phyloP scores from a whole-genome alignment of 2,797 vertebrate genomes.

The Argentina silus region DNA sequence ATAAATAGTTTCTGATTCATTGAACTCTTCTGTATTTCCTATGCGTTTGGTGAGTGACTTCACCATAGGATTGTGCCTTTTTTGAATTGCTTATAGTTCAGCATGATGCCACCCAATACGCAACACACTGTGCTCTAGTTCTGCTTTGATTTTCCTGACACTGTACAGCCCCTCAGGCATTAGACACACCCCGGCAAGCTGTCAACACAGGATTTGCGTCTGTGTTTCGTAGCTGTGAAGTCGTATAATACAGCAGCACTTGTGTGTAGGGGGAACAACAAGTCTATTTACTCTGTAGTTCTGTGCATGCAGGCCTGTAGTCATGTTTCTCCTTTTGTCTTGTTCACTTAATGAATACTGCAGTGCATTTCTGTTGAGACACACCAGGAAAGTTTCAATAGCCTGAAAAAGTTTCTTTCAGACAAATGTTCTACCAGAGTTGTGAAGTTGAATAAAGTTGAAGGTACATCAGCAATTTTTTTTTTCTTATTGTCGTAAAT shows the following conservation, averaged over 20 bases:
- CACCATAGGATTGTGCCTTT: slow-evolving; percentile 76
- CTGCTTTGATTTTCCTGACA: slow-evolving; percentile 31
- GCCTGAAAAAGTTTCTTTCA: slow-evolving; percentile 68
- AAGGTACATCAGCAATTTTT: slow-evolving; percentile 72
- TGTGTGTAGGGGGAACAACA: slow-evolving; percentile 36
- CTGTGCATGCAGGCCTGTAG: slow-evolving; percentile 79
- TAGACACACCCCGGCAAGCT: slow-evolving; percentile 39
- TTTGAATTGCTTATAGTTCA: slow-evolving; percentile 60
- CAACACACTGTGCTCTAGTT: slow-evolving; percentile 48
- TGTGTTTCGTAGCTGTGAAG: slow-evolving; percentile 56
- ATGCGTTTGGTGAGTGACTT: slow-evolving; percentile 62
- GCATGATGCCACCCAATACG: slow-evolving; percentile 58
- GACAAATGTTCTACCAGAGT: slow-evolving; percentile 73
- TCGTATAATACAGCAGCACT: slow-evolving; percentile 57
- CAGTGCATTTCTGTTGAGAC: slow-evolving; percentile 74
- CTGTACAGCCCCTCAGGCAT: slow-evolving; percentile 41
- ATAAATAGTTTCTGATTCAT: slow-evolving; percentile 58
- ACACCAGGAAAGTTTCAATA: slow-evolving; percentile 62
- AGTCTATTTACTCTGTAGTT: slow-evolving; percentile 59
- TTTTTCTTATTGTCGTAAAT: slow-evolving; percentile 65
- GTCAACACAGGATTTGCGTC: slow-evolving; percentile 56
- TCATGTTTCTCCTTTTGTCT: slow-evolving; percentile 68
- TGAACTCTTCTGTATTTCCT: slow-evolving; percentile 56
- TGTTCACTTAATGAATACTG: slow-evolving; percentile 68
- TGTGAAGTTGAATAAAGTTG: slow-evolving; percentile 79